A percentile compares a stretch with the other conserved stretches of the same genome.
These are phyloP conservation scores for Aleadryas rufinucha DNA, from an alignment of 2,113 vertebrate species.

Conservation along the genomic window DNA sequence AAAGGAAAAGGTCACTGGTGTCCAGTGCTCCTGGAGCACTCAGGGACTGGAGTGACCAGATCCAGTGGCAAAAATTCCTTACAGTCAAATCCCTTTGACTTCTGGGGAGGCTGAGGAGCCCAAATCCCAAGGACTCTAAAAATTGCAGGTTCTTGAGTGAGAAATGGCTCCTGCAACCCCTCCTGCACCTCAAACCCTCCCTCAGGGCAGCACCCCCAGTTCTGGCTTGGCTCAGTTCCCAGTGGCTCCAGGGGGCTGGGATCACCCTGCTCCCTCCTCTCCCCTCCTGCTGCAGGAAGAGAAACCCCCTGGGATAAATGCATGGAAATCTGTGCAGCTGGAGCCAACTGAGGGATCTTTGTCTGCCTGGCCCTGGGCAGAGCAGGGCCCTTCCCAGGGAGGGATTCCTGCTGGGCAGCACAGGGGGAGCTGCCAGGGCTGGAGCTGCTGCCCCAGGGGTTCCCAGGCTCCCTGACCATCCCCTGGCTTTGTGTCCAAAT, in stretches of 20 bases:
- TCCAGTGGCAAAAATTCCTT: not conserved
- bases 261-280: not conserved
- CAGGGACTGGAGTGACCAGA: not conserved
- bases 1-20: not conserved
- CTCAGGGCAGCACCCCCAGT: not conserved
- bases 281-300: not conserved
- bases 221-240: not conserved
- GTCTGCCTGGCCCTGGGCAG: not conserved
- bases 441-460: not conserved
- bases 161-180: not conserved
- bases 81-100: not conserved
- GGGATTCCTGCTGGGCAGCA: not conserved
- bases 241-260: not conserved
- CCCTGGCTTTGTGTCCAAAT: not conserved
- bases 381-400: not conserved
- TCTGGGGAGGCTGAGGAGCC: not conserved
- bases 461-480: not conserved
- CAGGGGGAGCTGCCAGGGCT: not conserved
- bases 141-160: not conserved
- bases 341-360: not conserved
- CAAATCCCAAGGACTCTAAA: not conserved
- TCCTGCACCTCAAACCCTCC: not conserved
- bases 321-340: not conserved
- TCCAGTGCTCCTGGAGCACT: not conserved
- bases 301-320: not conserved